phyloP scores from a whole-genome alignment of 2,797 vertebrate genomes.

The Avahi laniger region DNA sequence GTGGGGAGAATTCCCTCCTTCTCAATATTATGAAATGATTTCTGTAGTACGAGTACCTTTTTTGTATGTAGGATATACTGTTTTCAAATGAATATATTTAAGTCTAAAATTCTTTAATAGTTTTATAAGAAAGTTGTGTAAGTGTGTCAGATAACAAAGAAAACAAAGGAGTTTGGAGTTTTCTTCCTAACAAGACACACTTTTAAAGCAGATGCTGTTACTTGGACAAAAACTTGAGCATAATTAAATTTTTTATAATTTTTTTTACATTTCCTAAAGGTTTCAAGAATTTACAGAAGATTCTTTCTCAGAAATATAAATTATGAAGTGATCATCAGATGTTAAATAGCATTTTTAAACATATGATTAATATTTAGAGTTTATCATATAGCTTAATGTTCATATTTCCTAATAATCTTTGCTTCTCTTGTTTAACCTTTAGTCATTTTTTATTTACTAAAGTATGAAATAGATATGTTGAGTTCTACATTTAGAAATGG shows the following conservation, averaged over 20 bases:
- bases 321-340: background rate
- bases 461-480: background rate
- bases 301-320: background rate
- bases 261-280: background rate
- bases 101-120: background rate
- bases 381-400: background rate
- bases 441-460: background rate
- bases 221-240: constrained; percentile 60
- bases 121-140: constrained; percentile 22
- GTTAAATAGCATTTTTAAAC: background rate
- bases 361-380: background rate
- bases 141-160: constrained; percentile 55
- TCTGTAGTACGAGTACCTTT: background rate
- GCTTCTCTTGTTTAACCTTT: too few relatives aligned
- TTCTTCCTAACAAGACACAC: constrained; percentile 38
- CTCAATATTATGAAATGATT: background rate
- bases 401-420: background rate
- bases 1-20: background rate
- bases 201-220: constrained; percentile 67
- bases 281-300: background rate
- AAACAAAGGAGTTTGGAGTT: constrained; percentile 69
- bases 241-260: background rate
- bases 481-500: background rate
- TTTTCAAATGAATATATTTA: background rate
- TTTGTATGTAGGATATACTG: background rate